phyloP scores from a whole-genome alignment of 53 echinoderm and acorn worm genomes.

The Holothuria leucospilota region DNA sequence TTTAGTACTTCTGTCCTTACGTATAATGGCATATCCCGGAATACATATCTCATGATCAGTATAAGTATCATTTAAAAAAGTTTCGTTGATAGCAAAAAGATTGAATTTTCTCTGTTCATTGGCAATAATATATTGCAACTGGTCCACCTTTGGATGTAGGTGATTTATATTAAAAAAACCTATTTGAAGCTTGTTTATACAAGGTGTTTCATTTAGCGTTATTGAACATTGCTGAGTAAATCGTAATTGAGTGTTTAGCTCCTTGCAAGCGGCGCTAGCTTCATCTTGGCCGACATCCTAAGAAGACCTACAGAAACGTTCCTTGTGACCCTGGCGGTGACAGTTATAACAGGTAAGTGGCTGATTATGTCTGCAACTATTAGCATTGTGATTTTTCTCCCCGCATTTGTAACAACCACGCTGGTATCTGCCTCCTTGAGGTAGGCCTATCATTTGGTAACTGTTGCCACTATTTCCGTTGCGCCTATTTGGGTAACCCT shows the following conservation, averaged over 20 bases:
- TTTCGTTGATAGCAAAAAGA: constrained; percentile 16
- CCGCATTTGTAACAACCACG: constrained; percentile 26
- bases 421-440: background rate
- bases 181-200: background rate
- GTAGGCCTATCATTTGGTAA: background rate
- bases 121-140: background rate
- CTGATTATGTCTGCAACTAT: constrained; percentile 1
- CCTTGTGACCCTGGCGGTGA: constrained; percentile 16
- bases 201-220: constrained; percentile 5
- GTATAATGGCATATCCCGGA: background rate
- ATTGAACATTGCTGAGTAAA: background rate
- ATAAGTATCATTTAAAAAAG: constrained; percentile 10
- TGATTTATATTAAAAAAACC: constrained; percentile 11
- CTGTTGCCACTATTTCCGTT: background rate
- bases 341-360: constrained; percentile 13
- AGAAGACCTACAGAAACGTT: constrained; percentile 16
- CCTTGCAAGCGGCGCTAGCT: background rate
- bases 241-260: background rate
- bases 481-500: background rate
- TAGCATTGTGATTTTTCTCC: constrained; percentile 1
- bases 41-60: background rate
- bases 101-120: background rate
- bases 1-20: background rate
- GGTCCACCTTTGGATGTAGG: constrained; percentile 7
- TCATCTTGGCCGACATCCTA: constrained; percentile 9